phyloP scores from a whole-genome alignment of 2,113 vertebrate genomes.

The Porphyrio hochstetteri region DNA sequence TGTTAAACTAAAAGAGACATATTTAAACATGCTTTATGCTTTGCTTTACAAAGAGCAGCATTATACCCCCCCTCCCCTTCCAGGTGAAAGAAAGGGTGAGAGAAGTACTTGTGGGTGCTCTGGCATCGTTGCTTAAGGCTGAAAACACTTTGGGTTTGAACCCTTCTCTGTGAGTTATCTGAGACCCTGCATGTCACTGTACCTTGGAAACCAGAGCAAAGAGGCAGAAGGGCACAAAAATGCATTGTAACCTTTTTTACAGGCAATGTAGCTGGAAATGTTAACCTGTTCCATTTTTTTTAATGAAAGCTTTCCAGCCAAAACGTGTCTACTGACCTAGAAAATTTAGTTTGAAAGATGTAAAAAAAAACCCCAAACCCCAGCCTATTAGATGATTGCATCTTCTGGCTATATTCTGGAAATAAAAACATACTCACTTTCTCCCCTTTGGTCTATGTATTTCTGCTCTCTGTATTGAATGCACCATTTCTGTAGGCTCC shows the following conservation, averaged over 20 bases:
- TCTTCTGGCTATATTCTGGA: not conserved
- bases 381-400: not conserved
- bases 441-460: not conserved
- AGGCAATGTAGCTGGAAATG: not conserved
- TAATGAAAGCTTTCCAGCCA: not conserved
- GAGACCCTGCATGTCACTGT: not conserved
- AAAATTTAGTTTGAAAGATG: not conserved
- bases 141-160: not conserved
- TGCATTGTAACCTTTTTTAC: not conserved
- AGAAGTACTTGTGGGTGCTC: not conserved
- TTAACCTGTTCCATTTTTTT: not conserved
- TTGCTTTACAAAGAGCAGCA: not conserved
- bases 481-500: not conserved
- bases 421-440: not conserved
- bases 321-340: not conserved
- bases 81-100: not conserved
- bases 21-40: not conserved
- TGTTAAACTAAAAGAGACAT: fast-evolving
- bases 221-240: not conserved
- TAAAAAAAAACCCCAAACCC: not conserved
- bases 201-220: not conserved
- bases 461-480: not conserved
- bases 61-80: not conserved
- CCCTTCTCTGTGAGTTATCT: not conserved
- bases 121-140: not conserved